Base-by-base conservation (phyloP, 1,140 invertebrate species). In the Cardiocondyla obscurior region DNA sequence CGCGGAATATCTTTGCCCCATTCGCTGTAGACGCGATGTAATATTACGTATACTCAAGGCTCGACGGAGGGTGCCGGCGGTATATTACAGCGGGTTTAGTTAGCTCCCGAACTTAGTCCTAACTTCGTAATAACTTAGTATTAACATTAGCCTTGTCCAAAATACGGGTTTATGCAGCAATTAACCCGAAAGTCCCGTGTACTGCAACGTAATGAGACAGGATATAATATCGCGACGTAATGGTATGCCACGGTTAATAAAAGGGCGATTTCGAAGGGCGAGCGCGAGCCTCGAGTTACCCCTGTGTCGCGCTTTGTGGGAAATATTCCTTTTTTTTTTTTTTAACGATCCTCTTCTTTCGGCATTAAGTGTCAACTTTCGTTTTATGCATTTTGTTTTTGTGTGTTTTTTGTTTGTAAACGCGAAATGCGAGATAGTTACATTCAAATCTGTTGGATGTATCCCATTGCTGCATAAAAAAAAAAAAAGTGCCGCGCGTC, bases 51-150 rank as follows among this genome's bases (percentile, higher is more conserved):
- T 79, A 62, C 12, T 10, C 25, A 28, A n/a, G n/a, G 3, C 33
- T 5, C 6, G 25, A 16, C 16, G 44, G 33, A n/a, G 60, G n/a
- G 51, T 28, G 49, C 44, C 22, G 62, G 25, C 60, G 30, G 30
- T 77, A 69, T 79, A 79, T 79, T 53, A 79, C 33, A 67, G 46
- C 12, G 74, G 62, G 36, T 79, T 79, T 79, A 79, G 74, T 67
- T 69, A 79, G 74, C 60, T 79, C 22, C 74, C 33, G n/a, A 69
- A 79, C 57, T 79, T 79, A 53, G 46, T 42, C 62, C 39, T 33
- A 69, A 79, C 74, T 79, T 79, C 51, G 62, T 79, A 79, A 69
- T 69, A 79, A 79, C 62, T 79, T 67, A 28, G 74, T 79, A 64
- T 79, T 67, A 79, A 79, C 62, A 79, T 79, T 79, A 79, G 46